phyloP scores from a whole-genome alignment of 2,888 invertebrate genomes.

The Agrotis puta region DNA sequence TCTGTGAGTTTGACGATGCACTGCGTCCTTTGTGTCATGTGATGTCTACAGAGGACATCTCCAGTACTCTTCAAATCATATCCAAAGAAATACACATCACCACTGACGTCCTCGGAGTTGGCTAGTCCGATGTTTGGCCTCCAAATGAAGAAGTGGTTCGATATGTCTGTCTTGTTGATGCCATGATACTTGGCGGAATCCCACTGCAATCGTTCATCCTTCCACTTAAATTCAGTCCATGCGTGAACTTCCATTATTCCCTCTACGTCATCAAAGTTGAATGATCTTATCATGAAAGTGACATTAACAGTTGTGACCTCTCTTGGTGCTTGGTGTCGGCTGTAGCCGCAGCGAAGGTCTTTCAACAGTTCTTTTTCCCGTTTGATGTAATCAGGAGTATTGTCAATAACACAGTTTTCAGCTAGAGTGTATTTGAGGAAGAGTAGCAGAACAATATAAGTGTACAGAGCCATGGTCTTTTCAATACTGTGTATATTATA shows the following conservation, averaged over 20 bases:
- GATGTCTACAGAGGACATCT: slow-evolving; percentile 46
- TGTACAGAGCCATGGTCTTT: slow-evolving; percentile 43
- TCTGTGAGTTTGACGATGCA: slow-evolving; percentile 68
- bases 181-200: slow-evolving; percentile 67
- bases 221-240: slow-evolving; percentile 62
- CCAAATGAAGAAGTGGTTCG: slow-evolving; percentile 60
- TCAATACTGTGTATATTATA: slow-evolving; percentile 31
- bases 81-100: neutral
- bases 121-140: slow-evolving; percentile 61
- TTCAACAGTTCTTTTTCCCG: slow-evolving; percentile 62
- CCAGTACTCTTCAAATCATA: slow-evolving; percentile 65
- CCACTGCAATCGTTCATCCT: slow-evolving; percentile 71
- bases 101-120: slow-evolving; percentile 43
- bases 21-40: slow-evolving; percentile 14
- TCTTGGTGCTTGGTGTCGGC: slow-evolving; percentile 11
- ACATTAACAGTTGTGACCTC: slow-evolving; percentile 48
- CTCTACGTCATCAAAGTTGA: slow-evolving; percentile 65
- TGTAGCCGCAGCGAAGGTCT: slow-evolving; percentile 35
- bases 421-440: slow-evolving; percentile 10
- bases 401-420: slow-evolving; percentile 27
- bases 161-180: slow-evolving; percentile 42
- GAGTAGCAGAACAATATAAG: slow-evolving; percentile 31
- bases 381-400: slow-evolving; percentile 36
- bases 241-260: slow-evolving; percentile 64
- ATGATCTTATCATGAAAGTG: slow-evolving; percentile 65